Base-by-base conservation (phyloP, 2,797 vertebrate genomes). In the Discoglossus pictus region DNA sequence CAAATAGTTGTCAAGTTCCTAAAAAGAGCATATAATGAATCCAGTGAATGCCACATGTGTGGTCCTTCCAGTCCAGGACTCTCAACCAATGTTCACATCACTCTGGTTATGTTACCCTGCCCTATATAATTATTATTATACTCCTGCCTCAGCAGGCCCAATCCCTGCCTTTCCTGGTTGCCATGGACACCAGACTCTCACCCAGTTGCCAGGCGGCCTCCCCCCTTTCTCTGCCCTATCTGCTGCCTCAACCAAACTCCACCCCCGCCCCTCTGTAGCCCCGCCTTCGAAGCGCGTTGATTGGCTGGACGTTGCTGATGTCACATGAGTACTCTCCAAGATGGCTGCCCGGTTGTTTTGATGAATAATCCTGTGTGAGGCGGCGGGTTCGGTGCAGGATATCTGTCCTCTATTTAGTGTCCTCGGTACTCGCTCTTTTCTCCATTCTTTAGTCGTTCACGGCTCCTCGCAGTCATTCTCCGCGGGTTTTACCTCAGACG, bases 321-420 rank as follows among this genome's bases (percentile, higher is more conserved):
- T 69, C 51, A 55, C 67, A 23, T 62, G 67, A 69, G 51, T 42
- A 47, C 23, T 61, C 23, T 40, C 12, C 67, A 69, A 69, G 59
- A 69, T 69, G 67, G 67, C 67, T 27, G 50, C 50, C 59, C 59
- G 40, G 59, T 62, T 69, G 67, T 69, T 69, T 62, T 62, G 67
- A 69, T 69, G 67, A 69, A 69, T 69, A 69, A 69, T 69, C 58
- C 31, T 62, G 50, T 55, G 67, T 55, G 66, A 67, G 25, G 64
- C 64, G 35, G 64, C 27, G 44, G 35, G 46, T 34, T 38, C 4
- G 7, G 17, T 11, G 2, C 6, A 24, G 53, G 35, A 12, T 39
- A n/a, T n/a, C n/a, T n/a, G n/a, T n/a, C n/a, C n/a, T n/a, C n/a
- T n/a, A n/a, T n/a, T n/a, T n/a, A n/a, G n/a, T n/a, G n/a, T n/a